Percentiles rank a stretch among this genome's conserved stretches.
Evolutionary conservation across 2,113 vertebrate genomes (phyloP).

Genomic region (Cyprinodon variegatus): DNA sequence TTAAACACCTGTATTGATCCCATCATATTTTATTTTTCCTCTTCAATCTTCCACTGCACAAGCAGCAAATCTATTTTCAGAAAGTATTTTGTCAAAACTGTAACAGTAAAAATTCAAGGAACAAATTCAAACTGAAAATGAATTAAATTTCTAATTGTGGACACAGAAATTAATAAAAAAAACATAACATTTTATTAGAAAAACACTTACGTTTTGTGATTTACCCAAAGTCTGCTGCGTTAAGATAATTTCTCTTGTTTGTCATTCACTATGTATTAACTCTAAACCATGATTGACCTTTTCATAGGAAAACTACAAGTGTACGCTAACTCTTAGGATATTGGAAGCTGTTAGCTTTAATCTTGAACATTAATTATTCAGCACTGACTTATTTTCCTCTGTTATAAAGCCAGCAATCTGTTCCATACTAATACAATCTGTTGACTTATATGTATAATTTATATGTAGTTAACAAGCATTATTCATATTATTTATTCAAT

Average conservation of each 20-base stretch:
- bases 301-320: not conserved
- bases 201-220: too few species aligned
- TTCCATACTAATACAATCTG: not conserved
- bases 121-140: not conserved
- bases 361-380: not conserved
- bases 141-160: not conserved
- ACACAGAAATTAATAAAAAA: too few species aligned
- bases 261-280: too few species aligned
- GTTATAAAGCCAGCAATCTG: not conserved
- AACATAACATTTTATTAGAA: too few species aligned
- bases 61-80: constrained; percentile 47
- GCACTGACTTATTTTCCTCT: not conserved
- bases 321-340: too few species aligned
- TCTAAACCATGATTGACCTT: not conserved
- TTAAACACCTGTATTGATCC: constrained; percentile 85
- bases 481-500: too few species aligned
- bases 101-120: fast-evolving
- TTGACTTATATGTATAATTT: not conserved
- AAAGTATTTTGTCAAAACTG: not conserved
- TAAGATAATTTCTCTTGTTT: too few species aligned
- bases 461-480: not conserved
- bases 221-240: too few species aligned
- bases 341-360: not conserved
- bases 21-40: constrained; percentile 76
- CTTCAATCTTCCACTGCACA: constrained; percentile 54